A percentile compares a stretch with the other conserved stretches of the same genome.
Conservation (phyloP, 1,140 invertebrate species). For the Cherax destructor region DNA sequence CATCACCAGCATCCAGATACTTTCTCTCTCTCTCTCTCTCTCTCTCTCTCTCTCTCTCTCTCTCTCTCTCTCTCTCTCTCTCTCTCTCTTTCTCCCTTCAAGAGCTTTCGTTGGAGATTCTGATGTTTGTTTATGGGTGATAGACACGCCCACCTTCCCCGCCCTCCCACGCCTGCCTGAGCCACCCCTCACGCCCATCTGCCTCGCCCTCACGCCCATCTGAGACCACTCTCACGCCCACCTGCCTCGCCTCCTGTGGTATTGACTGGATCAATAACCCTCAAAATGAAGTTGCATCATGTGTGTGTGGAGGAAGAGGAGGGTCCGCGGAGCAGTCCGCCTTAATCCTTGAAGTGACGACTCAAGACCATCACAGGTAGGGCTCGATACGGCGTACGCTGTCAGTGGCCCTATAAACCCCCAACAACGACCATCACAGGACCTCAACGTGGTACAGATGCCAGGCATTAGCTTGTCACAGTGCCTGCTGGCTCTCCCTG, state of each 20-base stretch:
- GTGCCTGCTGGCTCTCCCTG: background rate
- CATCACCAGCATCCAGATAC: background rate
- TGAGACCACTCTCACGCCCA: no score
- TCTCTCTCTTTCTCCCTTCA: background rate
- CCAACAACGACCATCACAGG: no score
- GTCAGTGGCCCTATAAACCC: no score
- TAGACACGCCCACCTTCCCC: background rate
- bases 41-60: slow-evolving; percentile 5
- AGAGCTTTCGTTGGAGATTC: background rate
- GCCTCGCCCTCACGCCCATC: background rate
- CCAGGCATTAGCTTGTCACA: background rate
- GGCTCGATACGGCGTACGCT: no score
- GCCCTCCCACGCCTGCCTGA: no score
- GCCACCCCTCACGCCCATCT: background rate
- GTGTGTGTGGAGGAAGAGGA: background rate
- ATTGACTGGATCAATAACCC: slow-evolving; percentile 5
- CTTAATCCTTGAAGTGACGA: background rate
- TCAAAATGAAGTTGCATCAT: slow-evolving; percentile 8
- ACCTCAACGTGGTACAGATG: background rate
- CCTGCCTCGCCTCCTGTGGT: background rate
- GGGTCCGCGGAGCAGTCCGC: background rate
- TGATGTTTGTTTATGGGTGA: background rate
- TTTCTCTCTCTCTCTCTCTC: background rate
- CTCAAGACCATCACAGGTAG: background rate
- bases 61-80: background rate